Base-by-base conservation (phyloP, 1,140 invertebrate genomes). In the Papilio polytes region DNA sequence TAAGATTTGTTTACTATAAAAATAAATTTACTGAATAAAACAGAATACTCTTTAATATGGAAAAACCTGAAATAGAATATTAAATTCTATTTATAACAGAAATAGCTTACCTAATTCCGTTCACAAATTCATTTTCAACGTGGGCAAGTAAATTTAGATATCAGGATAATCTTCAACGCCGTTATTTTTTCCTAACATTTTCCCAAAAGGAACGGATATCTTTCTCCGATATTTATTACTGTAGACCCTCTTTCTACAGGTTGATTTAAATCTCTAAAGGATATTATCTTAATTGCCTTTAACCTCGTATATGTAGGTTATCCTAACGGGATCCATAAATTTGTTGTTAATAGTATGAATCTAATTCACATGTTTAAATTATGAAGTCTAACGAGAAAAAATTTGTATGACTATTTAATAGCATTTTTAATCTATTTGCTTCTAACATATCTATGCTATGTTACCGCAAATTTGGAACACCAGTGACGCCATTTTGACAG, bases 251-350 rank as follows among this genome's bases (percentile, higher is more conserved):
- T 77, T 59, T 77, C 74, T 59, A 41, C 74, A 77, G 74, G 48
- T 77, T 59, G 73, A 74, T 74, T 74, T 74, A 74, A 74, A 74
- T 74, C 73, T 74, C 73, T 51, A 13, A 74, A 48, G 48, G 74
- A 59, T 77, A 77, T 59, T 77, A 77, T 77, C 74, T 77, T 77
- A 77, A 77, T 77, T 77, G 74, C 74, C 22, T 77, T 41, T 77
- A 77, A 22, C 44, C 46, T 41, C 31, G 9, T 41, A 10, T 26
- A 15, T 31, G 73, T 46, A 74, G 41, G n/a, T 46, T 74, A 10
- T 36, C 9, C 41, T 74, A 74, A 46, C 8, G 59, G 20, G 9
- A 66, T 66, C 22, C 26, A 66, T 66, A 63, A 63, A 63, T 66
- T 31, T 66, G 63, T 66, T 66, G 31, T 63, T 63, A 63, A 63